These are phyloP conservation scores for Scophthalmus maximus DNA, from an alignment of 2,113 vertebrate species.

Conservation along the genomic window DNA sequence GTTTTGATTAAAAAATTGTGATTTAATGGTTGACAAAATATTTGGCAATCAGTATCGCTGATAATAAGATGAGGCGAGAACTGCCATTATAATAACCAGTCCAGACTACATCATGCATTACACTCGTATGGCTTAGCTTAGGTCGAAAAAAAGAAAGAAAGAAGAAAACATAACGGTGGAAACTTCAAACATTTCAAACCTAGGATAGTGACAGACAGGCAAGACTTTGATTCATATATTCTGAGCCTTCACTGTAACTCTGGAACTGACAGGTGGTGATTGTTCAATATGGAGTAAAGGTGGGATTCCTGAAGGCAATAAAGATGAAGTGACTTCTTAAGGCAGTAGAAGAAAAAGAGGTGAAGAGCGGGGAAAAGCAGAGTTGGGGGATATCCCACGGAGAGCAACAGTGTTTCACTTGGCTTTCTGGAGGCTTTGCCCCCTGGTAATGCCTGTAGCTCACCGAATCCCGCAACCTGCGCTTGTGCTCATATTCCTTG, in stretches of 20 bases:
- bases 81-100: too few species aligned
- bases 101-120: not conserved
- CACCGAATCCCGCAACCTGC: slow-evolving; percentile 57
- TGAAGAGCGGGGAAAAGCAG: slow-evolving; percentile 11
- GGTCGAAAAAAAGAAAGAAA: not conserved
- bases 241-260: not conserved
- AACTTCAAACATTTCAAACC: not conserved
- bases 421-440: slow-evolving; percentile 50
- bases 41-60: not conserved
- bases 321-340: slow-evolving; percentile 12
- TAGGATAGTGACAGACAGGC: not conserved
- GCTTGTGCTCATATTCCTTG: slow-evolving; percentile 42
- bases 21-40: not conserved
- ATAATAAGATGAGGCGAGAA: too few species aligned
- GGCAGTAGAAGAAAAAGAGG: slow-evolving; percentile 11
- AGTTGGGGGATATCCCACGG: slow-evolving; percentile 15
- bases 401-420: slow-evolving; percentile 48
- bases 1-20: not conserved
- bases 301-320: not conserved
- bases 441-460: slow-evolving; percentile 61
- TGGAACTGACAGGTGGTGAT: not conserved
- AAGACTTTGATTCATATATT: not conserved
- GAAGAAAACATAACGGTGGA: not conserved
- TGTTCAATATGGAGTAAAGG: not conserved
- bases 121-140: not conserved